Base-by-base conservation (phyloP, 2,113 vertebrate genomes). In the Shinisaurus crocodilurus region DNA sequence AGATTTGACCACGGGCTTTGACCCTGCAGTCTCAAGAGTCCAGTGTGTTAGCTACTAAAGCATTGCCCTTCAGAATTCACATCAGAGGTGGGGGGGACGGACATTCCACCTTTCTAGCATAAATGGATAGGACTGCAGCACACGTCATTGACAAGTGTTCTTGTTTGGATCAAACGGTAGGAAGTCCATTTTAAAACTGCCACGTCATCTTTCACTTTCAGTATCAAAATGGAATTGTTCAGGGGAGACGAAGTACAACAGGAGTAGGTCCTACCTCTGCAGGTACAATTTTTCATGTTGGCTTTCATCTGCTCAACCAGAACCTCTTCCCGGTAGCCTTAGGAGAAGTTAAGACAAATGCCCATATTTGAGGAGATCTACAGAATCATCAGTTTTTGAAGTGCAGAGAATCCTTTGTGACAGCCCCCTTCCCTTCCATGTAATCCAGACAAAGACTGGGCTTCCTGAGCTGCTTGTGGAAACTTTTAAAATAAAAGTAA, bases 321-420 rank as follows among this genome's bases (percentile, higher is more conserved):
- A 94, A 77, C 93, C 57, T 93, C 34, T 94, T 96, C 92, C 85
- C 93, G 93, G 90, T 94, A 95, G 92, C 88, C 83, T 91, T 86
- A 75, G 93, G 86, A 95, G 87, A 95, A 90, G 91, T 90, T 40
- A 95, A 96, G 92, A 96, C 90, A 81, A 96, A 96, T 92, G 76
- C 10, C 87, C 34, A 90, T 83, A 80, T 95, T 95, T 93, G 45
- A 83, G 54, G 79, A 94, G 95, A 96, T 91, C 90, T 92, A 95
- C 85, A 95, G 91, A 92, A 92, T 96, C 83, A 94, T 91, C 77
- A 82, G 76, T 94, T 97, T 96, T 95, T 85, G 72, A 90, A 85
- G 65, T 54, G 88, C 63, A 69, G 86, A 74, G 70, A 63, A 48
- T 85, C 69, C 89, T 95, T 69, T 93, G 84, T 91, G 93, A 95